Base-by-base conservation (phyloP, 30 jellyfish, hydroid and myxozoan species). In the Cassiopea andromeda region DNA sequence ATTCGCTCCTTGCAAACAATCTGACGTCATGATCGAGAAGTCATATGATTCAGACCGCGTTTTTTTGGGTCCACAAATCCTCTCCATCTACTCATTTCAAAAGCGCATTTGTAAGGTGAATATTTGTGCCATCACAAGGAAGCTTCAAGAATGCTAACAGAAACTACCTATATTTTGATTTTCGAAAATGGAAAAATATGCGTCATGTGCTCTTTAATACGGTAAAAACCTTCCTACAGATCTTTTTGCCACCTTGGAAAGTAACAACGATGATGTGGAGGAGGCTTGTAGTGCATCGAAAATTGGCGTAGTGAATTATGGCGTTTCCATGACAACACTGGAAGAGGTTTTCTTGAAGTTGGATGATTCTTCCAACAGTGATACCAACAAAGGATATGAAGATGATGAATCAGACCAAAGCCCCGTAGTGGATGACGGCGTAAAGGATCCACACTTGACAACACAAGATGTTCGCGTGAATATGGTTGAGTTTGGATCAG, bases 281-380 rank as follows among this genome's bases (percentile, higher is more conserved):
- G 94, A 87, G 60, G 85, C 94, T 1, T 92, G 94, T 71, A 38
- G 94, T 48, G 96, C 94, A 9, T 64, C 96, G 14, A 15, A 61
- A 54, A 81, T 92, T n/a, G 98, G 98, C 69, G 93, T 92, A 13
- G 46, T 85, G 14, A 92, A 93, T 61, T 92, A 92, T 58, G 98
- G 98, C 58, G 98, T 92, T 6, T 92, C 98, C 8, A 92, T 92
- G 96, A 92, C 98, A 14, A 92, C 98, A 9, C 79, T 92, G 73
- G 98, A 92, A 75, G 98, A 92, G 78, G 98, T 92, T 1, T 92
- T 92, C 69, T 86, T 92, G 82, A 92, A 83, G 73, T 94, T 92
- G 1, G 98, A 92, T 17, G 96, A 85, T 44, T 92, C 80, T 12
- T 72, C 66, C 71, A 84, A 87, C 60, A 84, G 87, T 38, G 48